These are phyloP conservation scores for Tinamus guttatus DNA, from an alignment of 2,113 vertebrate species.

Conservation along the genomic window DNA sequence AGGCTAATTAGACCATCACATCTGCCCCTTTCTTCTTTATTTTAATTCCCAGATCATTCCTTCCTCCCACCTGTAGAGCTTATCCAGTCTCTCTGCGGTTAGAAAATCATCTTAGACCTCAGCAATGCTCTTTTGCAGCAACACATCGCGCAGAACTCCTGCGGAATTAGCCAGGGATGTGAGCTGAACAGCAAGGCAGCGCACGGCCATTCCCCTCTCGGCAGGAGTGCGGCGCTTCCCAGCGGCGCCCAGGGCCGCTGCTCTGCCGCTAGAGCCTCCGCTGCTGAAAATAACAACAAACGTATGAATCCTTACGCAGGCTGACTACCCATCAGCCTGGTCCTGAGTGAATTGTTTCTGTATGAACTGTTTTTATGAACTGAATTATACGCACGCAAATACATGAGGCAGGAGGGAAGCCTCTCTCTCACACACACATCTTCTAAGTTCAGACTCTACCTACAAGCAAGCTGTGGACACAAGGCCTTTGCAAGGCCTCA, in stretches of 20 bases:
- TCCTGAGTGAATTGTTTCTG: neutral
- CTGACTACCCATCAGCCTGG: too few relatives aligned
- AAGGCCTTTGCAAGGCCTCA: neutral
- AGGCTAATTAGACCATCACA: conserved; percentile 58
- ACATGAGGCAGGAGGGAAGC: fast-evolving
- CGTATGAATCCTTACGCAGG: neutral
- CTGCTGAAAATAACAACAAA: neutral
- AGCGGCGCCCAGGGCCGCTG: neutral
- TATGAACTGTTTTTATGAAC: neutral
- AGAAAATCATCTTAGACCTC: neutral
- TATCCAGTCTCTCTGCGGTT: conserved; percentile 33
- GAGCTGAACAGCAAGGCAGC: conserved; percentile 25
- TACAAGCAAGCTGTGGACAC: neutral
- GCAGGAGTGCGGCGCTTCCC: neutral
- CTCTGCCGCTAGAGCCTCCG: neutral
- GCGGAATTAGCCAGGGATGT: conserved; percentile 33
- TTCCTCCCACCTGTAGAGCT: neutral
- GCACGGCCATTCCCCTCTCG: neutral
- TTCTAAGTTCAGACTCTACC: neutral
- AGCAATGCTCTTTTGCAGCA: conserved; percentile 16
- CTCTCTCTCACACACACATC: neutral
- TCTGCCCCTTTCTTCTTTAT: conserved; percentile 28
- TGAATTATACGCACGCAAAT: neutral
- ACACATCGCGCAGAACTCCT: neutral
- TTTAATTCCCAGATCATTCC: conserved; percentile 58